Percentiles rank a stretch among this genome's conserved stretches.
Conservation (phyloP, 2,113 vertebrate genomes). For the Podiceps cristatus region DNA sequence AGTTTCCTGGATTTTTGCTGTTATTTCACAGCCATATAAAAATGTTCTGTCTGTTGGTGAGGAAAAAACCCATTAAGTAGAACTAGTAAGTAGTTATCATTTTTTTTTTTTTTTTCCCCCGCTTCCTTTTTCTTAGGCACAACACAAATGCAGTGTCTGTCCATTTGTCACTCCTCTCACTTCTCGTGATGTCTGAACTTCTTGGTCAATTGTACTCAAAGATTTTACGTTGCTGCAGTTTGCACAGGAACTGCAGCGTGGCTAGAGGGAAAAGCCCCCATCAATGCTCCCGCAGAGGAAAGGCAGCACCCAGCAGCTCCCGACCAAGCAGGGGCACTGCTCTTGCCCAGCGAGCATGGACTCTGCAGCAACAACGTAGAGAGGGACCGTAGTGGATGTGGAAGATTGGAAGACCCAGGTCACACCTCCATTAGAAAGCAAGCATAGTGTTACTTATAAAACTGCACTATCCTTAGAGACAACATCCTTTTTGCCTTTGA, state of each 20-base stretch:
- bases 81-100: neutral
- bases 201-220: neutral
- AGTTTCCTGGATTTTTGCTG: neutral
- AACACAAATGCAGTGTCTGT: neutral
- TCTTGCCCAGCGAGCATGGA: neutral
- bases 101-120: neutral
- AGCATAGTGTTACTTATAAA: neutral
- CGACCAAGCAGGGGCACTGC: neutral
- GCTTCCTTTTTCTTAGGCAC: neutral
- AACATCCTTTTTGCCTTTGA: neutral
- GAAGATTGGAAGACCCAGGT: neutral
- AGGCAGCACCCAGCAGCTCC: neutral
- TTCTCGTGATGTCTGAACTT: neutral
- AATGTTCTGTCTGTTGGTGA: neutral
- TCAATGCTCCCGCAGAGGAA: rapidly evolving
- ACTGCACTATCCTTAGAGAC: neutral
- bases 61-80: neutral
- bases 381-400: neutral
- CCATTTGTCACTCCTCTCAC: neutral
- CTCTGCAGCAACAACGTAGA: rapidly evolving
- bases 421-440: neutral
- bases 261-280: neutral
- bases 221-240: neutral
- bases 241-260: neutral
- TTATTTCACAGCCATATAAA: neutral